Evolutionary conservation across 92 coral and sea anemone species (phyloP), one percentile per base, ranked within the genome.

Genomic region (Meandrina meandrites): DNA sequence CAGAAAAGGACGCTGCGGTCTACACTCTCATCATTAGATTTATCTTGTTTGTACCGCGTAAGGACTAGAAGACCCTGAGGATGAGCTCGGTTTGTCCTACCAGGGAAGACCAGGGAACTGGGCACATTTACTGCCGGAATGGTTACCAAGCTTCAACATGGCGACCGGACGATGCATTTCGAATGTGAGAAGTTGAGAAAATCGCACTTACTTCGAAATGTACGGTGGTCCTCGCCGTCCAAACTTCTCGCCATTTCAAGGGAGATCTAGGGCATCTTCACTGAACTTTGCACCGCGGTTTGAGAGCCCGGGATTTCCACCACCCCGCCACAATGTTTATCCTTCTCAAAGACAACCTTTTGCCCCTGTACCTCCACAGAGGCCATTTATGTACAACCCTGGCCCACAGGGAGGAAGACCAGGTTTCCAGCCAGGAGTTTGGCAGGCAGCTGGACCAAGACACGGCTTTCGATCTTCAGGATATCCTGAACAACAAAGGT

Each of bases 81-180:
- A n/a, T n/a, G n/a, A n/a, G n/a, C n/a, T n/a, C n/a, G n/a, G n/a
- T n/a, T n/a, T n/a, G n/a, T n/a, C 45, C 45, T 40, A 2, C 2
- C 45, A 40, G 45, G 53, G 53, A 48, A 57, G n/a, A 18, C 19
- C 64, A 19, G 24, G 76, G 71, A 64, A 64, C 71, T 64, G 71
- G 71, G 71, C 8, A 64, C 71, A 1, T 0, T 68, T 28, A 12
- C 8, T 4, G 18, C 11, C 27, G 69, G n/a, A 56, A 83, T 24
- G 87, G 87, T 37, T 74, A 51, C 87, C 72, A 84, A 74, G 80
- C 72, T 84, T 74, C 37, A 83, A 84, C 37, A 84, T 84, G 87
- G 87, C 73, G n/a, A n/a, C n/a, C n/a, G 80, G 87, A 84, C 71
- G 79, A 16, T 21, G 30, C 17, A 14, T 15, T 24, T 24, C 50